Base-by-base conservation (phyloP, 1,140 invertebrate genomes). In the Brachionus plicatilis region DNA sequence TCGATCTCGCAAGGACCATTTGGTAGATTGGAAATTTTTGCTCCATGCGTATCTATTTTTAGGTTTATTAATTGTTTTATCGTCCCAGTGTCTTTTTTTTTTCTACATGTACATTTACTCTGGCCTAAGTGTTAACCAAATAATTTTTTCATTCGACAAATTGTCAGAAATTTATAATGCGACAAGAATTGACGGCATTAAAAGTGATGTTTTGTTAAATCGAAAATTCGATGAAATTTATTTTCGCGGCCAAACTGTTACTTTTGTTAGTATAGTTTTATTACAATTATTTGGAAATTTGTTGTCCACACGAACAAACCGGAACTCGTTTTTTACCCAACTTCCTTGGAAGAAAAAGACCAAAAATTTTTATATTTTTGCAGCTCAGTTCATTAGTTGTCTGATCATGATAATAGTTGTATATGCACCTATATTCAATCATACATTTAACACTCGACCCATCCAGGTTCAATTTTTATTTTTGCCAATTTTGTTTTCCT, bases 1-100 rank as follows among this genome's bases (percentile, higher is more conserved):
- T 17, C 9, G 50, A 11, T 60, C 53, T 17, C 50, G 53, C 17
- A 60, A 60, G 33, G 76, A 80, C 56, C 76, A 60, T 60, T 41
- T 80, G 29, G 50, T 80, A 11, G 43, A 80, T 65, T 65, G 50
- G 53, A 60, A 60, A 41, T 80, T 80, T 60, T 9, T 80, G 11
- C 1, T 80, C 0, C 76, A 80, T 80, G 76, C 76, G 1, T 80
- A 60, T 65, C 33, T 80, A 17, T 80, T 80, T 80, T 41, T 60
- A 20, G 50, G 50, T 20, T 9, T 80, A 17, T 60, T 80, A 65
- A 24, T 80, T 41, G 50, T 80, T 7, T 12, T 60, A 65, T 60
- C 14, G 20, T 80, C 50, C 7, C 53, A 60, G 17, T 60, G 76
- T 80, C 29, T 60, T 27, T 60, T 80, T 80, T 80, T 80, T 60